Evolutionary conservation across 1,140 invertebrate species (phyloP).

Genomic region (Pogonognathellus flavescens): DNA sequence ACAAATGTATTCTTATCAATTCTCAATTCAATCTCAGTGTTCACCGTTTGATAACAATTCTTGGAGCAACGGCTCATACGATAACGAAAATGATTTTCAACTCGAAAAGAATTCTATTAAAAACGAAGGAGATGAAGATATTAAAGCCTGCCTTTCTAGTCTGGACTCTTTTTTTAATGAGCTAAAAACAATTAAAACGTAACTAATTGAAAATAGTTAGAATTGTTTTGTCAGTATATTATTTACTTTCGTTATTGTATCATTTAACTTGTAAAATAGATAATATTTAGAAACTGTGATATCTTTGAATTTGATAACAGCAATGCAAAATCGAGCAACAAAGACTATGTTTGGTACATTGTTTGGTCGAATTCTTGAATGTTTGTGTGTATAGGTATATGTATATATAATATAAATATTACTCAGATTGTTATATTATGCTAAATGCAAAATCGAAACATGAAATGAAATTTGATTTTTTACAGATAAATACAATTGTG

Average conservation of each 20-base stretch:
- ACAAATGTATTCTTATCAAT: slow-evolving; percentile 59
- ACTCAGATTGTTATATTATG: slow-evolving; percentile 25
- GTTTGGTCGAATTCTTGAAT: not conserved
- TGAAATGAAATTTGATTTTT: slow-evolving; percentile 54
- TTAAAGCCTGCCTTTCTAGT: slow-evolving; percentile 59
- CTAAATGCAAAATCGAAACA: slow-evolving; percentile 12
- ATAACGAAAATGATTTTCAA: slow-evolving; percentile 28
- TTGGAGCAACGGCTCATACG: slow-evolving; percentile 3
- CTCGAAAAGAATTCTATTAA: not conserved
- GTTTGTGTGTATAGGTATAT: slow-evolving; percentile 1
- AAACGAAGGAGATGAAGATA: slow-evolving; percentile 51
- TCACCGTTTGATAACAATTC: not conserved
- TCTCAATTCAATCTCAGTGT: slow-evolving; percentile 38
- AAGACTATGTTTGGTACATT: slow-evolving; percentile 34
- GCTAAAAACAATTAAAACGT: slow-evolving; percentile 56
- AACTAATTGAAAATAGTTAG: not conserved
- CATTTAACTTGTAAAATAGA: slow-evolving; percentile 19
- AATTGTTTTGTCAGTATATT: slow-evolving; percentile 1
- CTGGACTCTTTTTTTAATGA: slow-evolving; percentile 64
- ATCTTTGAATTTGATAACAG: not conserved
- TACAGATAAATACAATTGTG: slow-evolving; percentile 27
- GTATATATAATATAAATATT: not conserved
- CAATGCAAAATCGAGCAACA: slow-evolving; percentile 13
- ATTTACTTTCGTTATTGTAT: not conserved
- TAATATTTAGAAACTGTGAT: slow-evolving; percentile 28